These are phyloP conservation scores for Pomatorhinus ruficollis DNA, from an alignment of 2,113 vertebrate genomes.

Conservation along the genomic window DNA sequence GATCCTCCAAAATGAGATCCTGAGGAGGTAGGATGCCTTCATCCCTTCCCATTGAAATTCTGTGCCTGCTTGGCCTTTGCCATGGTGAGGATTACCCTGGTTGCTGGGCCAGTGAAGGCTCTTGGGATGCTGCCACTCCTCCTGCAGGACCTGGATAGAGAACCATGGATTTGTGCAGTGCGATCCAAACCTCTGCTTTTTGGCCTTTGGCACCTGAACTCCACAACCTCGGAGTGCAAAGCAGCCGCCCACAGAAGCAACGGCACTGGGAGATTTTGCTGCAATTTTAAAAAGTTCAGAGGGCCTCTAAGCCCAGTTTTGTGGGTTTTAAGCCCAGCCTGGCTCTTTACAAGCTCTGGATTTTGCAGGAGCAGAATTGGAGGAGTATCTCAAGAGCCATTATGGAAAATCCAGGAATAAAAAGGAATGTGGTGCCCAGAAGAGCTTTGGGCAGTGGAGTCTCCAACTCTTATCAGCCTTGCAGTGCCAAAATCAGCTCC, in stretches of 20 bases:
- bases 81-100: accelerated
- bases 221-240: accelerated
- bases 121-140: background rate
- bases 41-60: background rate
- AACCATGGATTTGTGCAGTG: background rate
- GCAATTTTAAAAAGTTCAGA: background rate
- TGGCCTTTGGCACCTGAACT: background rate
- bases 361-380: background rate
- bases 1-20: background rate
- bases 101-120: background rate
- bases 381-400: background rate
- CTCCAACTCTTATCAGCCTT: background rate
- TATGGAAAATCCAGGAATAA: background rate
- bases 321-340: background rate
- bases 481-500: background rate
- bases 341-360: background rate
- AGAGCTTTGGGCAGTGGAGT: background rate
- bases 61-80: background rate
- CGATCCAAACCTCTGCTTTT: background rate
- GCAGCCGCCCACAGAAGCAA: accelerated
- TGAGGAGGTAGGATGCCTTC: background rate
- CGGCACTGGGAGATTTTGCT: accelerated
- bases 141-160: background rate
- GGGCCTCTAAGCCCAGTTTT: background rate
- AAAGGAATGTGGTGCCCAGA: background rate